Evolutionary conservation across 2,797 vertebrate species (phyloP), one percentile per base, ranked within the genome.

Genomic region (Martes flavigula): DNA sequence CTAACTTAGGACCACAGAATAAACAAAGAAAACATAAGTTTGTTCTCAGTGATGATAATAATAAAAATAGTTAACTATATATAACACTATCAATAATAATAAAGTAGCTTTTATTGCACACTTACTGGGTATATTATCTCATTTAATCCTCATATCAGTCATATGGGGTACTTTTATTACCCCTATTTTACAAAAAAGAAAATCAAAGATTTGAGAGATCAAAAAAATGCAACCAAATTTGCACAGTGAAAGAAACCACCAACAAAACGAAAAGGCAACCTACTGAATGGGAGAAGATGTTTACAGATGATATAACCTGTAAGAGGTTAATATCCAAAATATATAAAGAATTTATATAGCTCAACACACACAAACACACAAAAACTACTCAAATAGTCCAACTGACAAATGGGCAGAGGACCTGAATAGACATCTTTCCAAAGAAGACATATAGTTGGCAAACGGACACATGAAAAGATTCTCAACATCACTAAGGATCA

Each of bases 11-110:
- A 38, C 35, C 75, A 87, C 38, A 84, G 62, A 91, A 95, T 92
- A 92, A 96, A 91, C 90, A 81, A 1, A 94, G 56, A 93, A 56
- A 79, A 38, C 35, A 92, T 94, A 81, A 86, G 46, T 87, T 93
- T 96, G 11, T 56, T 93, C 87, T 90, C 87, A 62, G 11, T 35
- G 62, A 84, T 86, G 32, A 84, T 82, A 56, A 77, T 48, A 97
- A 85, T 87, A 94, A 68, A 75, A 77, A 90, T 60, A 94, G 35
- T 30, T 90, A 83, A 51, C 15, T 68, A 73, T 68, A 64, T 75
- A 25, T 35, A 85, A 94, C 27, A 21, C 40, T 30, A 91, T 35
- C 14, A 89, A 88, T 85, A 91, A 85, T 81, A 88, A 93, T 64
- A 87, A 94, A 95, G 35, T 92, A 92, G 68, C 58, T 82, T 96